Base-by-base conservation (phyloP, 2,888 invertebrate genomes). In the Drosophila tripunctata region DNA sequence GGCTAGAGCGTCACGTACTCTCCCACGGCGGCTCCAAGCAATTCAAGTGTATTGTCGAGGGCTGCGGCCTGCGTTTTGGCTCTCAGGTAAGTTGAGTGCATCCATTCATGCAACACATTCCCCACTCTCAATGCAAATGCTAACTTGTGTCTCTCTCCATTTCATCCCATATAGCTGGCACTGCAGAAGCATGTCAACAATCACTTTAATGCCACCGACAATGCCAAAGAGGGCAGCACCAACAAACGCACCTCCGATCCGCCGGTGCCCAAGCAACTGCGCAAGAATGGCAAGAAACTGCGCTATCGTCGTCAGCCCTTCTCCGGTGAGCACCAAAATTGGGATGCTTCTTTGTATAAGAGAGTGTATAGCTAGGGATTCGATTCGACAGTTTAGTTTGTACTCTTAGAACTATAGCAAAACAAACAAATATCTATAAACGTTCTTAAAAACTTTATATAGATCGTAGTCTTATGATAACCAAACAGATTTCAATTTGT, bases 21-120 rank as follows among this genome's bases (percentile, higher is more conserved):
- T 95, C 95, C 0, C 98, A 98, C 92, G 96, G 96, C 58, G 97
- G 97, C 40, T 97, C 96, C 92, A 98, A 98, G 90, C 98, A 98
- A 19, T 98, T 97, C 93, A 95, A 96, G 88, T 99, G 98, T 92
- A 98, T 98, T 91, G 96, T 99, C 81, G 97, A 97, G 89, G 96
- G 97, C 85, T 99, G 98, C 92, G 97, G 97, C 82, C 94, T 94
- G 86, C 93, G 96, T 87, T 96, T 96, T 90, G 96, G 96, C 88
- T 96, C 96, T 66, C 96, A 96, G 95, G 96, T 96, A 93, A 90
- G 92, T 91, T n/a, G n/a, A n/a, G n/a, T n/a, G n/a, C 8, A 12
- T n/a, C 40, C 40, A 38, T 0, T 40, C 40, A 4, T 31, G 27
- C 30, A 19, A 17, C 15, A 2, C 6, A 6, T 15, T 3, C 1